Base-by-base conservation (phyloP, 2,113 vertebrate species). In the Rhinoptilus africanus region DNA sequence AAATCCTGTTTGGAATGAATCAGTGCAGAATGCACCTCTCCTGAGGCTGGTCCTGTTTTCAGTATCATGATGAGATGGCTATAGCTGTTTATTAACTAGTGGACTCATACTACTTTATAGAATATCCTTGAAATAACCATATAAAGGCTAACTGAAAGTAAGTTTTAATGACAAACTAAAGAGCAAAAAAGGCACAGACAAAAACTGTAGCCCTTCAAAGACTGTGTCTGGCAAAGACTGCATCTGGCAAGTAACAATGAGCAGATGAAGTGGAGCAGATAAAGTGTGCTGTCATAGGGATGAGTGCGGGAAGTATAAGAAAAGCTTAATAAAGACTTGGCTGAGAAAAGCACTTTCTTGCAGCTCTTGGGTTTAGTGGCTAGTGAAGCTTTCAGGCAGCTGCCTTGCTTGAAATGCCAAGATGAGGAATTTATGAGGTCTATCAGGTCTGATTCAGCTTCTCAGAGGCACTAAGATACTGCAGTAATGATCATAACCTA, bases 341-440 rank as follows among this genome's bases (percentile, higher is more conserved):
- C 92, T 94, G 89, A 54, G 84, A 87, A 93, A 91, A 94, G 60
- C 81, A 62, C 50, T 93, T 84, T 39, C 59, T 86, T 57, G 41
- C 54, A 91, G 89, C 80, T 91, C 73, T 87, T 43, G 8, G 68
- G 16, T 89, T 54, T 34, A 66, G 87, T 85, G 90, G 89, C 81
- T 28, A 59, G 50, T 59, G 93, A 91, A 91, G 77, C 92, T 87
- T 87, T 78, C 73, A 81, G 81, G 60, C 68, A 74, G 80, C 80
- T 94, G 76, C 60, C 54, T 84, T 41, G 82, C 71, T 30, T 81
- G 64, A 93, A 93, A 41, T 74, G 81, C 47, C 81, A 72, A 72
- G 56, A 32, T 67, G 89, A 85, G 56, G 68, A 71, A 41, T 74
- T 93, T 71, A 24, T 73, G 72, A 84, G 67, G 21, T 80, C 57